A percentile compares a stretch with the other conserved stretches of the same genome.
phyloP scores from a whole-genome alignment of 2,888 invertebrate species.

The Danaus chrysippus region DNA sequence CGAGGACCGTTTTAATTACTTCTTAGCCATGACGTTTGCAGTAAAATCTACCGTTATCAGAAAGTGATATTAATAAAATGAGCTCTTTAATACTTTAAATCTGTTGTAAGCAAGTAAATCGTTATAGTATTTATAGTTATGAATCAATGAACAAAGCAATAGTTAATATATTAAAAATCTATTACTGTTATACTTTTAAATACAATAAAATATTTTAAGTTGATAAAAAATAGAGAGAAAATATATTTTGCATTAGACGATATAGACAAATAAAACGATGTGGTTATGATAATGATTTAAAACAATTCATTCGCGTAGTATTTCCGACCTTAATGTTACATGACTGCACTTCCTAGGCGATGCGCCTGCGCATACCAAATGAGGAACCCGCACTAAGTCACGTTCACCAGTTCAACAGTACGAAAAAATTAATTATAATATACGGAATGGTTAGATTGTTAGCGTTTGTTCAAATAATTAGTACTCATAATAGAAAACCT shows the following conservation, averaged over 20 bases:
- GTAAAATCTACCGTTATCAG: conserved; percentile 69
- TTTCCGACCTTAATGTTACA: conserved; percentile 43
- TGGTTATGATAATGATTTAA: conserved; percentile 24
- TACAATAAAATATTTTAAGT: no score
- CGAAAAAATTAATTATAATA: conserved; percentile 5
- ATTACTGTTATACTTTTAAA: no score
- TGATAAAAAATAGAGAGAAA: no score
- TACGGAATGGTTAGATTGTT: conserved; percentile 19
- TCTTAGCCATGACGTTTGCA: conserved; percentile 61
- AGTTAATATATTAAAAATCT: no score
- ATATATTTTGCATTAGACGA: no score
- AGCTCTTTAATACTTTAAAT: conserved; percentile 13
- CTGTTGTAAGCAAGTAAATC: conserved; percentile 9
- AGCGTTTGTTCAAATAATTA: no score
- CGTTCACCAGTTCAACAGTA: conserved; percentile 25
- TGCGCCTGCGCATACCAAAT: conserved; percentile 61
- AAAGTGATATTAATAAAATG: conserved; percentile 56
- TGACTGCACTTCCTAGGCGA: conserved; percentile 65
- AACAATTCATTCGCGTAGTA: conserved; percentile 39
- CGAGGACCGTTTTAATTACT: conserved; percentile 74
- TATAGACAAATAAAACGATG: conserved; percentile 5
- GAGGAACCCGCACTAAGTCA: conserved; percentile 62
- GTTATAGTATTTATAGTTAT: conserved; percentile 12
- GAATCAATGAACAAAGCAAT: neutral
- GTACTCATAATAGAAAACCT: no score